Conservation (phyloP, 1,140 invertebrate species). For the Rhagoletis pomonella region DNA sequence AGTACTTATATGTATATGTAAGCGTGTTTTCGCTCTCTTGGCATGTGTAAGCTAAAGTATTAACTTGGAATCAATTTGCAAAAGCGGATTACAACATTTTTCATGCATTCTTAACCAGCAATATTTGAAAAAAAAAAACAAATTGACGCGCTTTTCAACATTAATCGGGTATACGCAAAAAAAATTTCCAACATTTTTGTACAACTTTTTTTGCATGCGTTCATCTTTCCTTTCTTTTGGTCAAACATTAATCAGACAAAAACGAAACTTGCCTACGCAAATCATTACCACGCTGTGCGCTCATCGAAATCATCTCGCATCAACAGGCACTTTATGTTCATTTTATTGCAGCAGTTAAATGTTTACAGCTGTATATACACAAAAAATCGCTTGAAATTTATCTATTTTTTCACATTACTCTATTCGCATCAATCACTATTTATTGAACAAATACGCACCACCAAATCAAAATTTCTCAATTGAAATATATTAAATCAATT, state of each 20-base stretch:
- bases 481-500: constrained; percentile 19
- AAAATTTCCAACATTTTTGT: not conserved
- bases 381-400: constrained; percentile 19
- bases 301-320: constrained; percentile 8
- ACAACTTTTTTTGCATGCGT: not conserved
- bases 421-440: not conserved
- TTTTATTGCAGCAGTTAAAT: not conserved
- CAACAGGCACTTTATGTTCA: not conserved
- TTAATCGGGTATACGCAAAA: not conserved
- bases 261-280: too few species aligned
- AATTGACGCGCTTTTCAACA: not conserved
- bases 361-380: constrained; percentile 14
- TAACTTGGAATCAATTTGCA: constrained; percentile 11
- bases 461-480: not conserved
- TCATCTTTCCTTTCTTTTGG: too few species aligned
- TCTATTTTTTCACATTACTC: not conserved
- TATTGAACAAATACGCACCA: not conserved
- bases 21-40: not conserved
- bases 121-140: not conserved
- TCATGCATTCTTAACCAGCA: not conserved
- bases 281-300: not conserved
- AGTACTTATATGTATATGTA: not conserved
- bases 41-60: constrained; percentile 32
- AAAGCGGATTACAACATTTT: not conserved
- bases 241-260: too few species aligned